Base-by-base conservation (phyloP, 2,888 invertebrate genomes). In the Microchrysa polita region DNA sequence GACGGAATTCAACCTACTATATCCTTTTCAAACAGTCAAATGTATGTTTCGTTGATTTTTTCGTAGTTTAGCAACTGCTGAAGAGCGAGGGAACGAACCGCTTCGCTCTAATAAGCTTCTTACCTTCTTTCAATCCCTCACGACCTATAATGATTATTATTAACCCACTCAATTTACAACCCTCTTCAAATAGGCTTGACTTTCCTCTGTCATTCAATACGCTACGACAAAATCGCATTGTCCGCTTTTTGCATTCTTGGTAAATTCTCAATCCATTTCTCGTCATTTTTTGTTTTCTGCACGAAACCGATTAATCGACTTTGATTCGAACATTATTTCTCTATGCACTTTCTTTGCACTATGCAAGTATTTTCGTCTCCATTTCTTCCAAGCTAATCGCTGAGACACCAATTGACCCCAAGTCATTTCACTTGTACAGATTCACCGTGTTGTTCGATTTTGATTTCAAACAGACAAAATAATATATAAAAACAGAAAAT, bases 1-100 rank as follows among this genome's bases (percentile, higher is more conserved):
- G 96, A 95, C 86, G 94, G 94, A 86, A 90, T 94, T 87, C 93
- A 94, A 88, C 94, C 95, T 91, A 94, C 95, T 90, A 95, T 96
- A 94, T 95, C 95, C 93, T 95, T 95, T 94, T 90, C 89, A 88
- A 90, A 88, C 87, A 83, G 81, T 79, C 71, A 57, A 63, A 75
- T 75, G 77, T 77, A 77, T 34, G n/a, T n/a, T n/a, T n/a, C n/a
- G 76, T 75, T 42, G 27, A 34, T 2, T 5, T 5, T 34, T 34
- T 5, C 7, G 27, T 34, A 34, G n/a, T n/a, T n/a, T n/a, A n/a
- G n/a, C n/a, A n/a, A n/a, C n/a, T n/a, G n/a, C n/a, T n/a, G n/a
- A n/a, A n/a, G 27, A 34, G n/a, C 27, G 27, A 34, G 27, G 27
- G 27, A 34, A 7, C 7, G 27, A 34, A 34, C 27, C 27, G 27